Conservation (phyloP, 2,113 vertebrate species). For the Platichthys stellatus region DNA sequence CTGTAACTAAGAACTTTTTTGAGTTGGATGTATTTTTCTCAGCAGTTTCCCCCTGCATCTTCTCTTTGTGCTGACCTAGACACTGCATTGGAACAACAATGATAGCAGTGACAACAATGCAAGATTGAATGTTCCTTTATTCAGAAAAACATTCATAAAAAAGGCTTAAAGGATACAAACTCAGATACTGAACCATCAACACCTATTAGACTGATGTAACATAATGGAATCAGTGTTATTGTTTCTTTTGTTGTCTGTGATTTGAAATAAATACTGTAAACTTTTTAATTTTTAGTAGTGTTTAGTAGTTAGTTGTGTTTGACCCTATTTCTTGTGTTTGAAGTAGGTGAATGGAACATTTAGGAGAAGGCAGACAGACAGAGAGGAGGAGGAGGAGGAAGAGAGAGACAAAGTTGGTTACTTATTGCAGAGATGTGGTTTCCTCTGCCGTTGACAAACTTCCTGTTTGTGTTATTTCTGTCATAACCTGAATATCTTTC, state of each 20-base stretch:
- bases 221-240: neutral
- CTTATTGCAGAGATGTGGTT: slow-evolving; percentile 74
- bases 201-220: neutral
- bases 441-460: slow-evolving; percentile 74
- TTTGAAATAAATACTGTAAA: slow-evolving; percentile 7
- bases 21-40: neutral
- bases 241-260: slow-evolving; percentile 5
- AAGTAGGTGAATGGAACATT: slow-evolving; percentile 35
- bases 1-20: neutral
- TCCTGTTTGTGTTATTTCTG: slow-evolving; percentile 83
- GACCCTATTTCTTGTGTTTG: slow-evolving; percentile 26
- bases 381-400: slow-evolving; percentile 23
- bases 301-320: neutral
- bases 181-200: neutral
- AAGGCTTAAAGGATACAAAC: neutral
- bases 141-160: neutral
- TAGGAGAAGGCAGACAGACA: slow-evolving; percentile 12
- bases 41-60: neutral
- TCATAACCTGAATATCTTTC: slow-evolving; percentile 20
- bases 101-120: neutral
- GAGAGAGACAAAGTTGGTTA: slow-evolving; percentile 53
- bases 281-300: slow-evolving; percentile 2
- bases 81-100: neutral
- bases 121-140: neutral
- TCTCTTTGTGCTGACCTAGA: neutral